phyloP scores from a whole-genome alignment of 2,113 vertebrate genomes.

The Rhea pennata region DNA sequence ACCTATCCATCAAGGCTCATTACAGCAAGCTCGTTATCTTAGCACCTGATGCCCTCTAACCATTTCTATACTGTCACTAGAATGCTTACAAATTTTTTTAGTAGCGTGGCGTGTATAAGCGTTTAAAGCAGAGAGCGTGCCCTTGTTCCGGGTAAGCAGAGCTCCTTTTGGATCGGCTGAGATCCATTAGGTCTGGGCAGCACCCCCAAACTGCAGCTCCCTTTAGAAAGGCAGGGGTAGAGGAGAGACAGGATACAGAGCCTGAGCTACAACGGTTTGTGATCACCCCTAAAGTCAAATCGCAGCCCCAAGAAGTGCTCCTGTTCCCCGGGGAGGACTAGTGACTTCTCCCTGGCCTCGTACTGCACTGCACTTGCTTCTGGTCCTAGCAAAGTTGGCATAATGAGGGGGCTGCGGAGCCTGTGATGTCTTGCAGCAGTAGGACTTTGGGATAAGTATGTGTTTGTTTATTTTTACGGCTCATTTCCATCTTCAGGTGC shows the following conservation, averaged over 20 bases:
- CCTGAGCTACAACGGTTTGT: rapidly evolving
- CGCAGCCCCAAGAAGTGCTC: neutral
- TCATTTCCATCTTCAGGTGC: neutral
- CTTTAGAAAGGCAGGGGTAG: rapidly evolving
- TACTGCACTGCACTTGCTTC: rapidly evolving
- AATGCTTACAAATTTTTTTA: rapidly evolving
- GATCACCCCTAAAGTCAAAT: rapidly evolving
- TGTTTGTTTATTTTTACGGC: neutral
- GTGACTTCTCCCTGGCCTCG: neutral
- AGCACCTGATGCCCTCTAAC: neutral
- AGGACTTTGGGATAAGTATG: neutral
- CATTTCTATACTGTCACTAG: rapidly evolving
- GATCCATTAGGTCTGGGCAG: neutral
- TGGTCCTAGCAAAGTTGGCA: neutral
- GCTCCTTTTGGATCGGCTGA: neutral
- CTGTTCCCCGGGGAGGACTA: rapidly evolving
- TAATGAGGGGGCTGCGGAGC: neutral
- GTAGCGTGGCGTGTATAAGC: rapidly evolving
- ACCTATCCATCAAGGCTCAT: neutral
- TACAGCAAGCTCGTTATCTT: neutral
- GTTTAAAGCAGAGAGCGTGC: neutral
- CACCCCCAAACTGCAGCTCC: rapidly evolving
- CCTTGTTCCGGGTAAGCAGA: rapidly evolving
- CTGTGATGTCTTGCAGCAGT: neutral
- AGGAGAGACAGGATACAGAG: neutral